Percentiles rank a stretch among this genome's conserved stretches.
phyloP scores from a whole-genome alignment of 2,113 vertebrate species.

The Heterotilapia buettikoferi region DNA sequence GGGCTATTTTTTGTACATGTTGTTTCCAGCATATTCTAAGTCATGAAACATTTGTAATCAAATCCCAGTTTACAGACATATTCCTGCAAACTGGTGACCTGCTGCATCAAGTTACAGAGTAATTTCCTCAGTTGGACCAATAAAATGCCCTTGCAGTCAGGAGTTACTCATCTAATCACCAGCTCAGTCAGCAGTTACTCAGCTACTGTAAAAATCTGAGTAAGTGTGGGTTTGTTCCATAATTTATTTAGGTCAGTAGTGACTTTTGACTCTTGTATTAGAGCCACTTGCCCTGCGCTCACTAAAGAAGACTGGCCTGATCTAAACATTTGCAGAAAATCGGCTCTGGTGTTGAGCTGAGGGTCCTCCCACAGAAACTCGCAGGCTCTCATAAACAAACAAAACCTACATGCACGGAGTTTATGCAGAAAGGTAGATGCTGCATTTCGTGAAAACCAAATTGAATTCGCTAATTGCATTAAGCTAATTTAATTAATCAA shows the following conservation, averaged over 20 bases:
- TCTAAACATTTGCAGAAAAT: conserved; percentile 6
- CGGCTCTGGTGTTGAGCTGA: background rate
- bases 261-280: background rate
- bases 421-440: background rate
- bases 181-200: background rate
- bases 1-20: background rate
- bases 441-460: background rate
- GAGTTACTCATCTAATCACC: background rate
- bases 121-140: background rate
- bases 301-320: conserved; percentile 18
- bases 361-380: background rate
- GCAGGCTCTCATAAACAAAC: background rate
- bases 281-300: background rate
- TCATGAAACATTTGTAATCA: background rate
- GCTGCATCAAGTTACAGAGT: background rate
- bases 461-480: background rate
- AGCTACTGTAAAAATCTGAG: background rate
- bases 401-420: background rate
- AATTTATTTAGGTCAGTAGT: background rate
- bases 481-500: background rate
- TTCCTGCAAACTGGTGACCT: background rate
- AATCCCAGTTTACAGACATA: background rate
- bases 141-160: background rate
- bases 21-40: background rate
- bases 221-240: background rate